Evolutionary conservation across 2,797 vertebrate genomes (phyloP), one percentile per base, ranked within the genome.

Genomic region (Anabas testudineus): DNA sequence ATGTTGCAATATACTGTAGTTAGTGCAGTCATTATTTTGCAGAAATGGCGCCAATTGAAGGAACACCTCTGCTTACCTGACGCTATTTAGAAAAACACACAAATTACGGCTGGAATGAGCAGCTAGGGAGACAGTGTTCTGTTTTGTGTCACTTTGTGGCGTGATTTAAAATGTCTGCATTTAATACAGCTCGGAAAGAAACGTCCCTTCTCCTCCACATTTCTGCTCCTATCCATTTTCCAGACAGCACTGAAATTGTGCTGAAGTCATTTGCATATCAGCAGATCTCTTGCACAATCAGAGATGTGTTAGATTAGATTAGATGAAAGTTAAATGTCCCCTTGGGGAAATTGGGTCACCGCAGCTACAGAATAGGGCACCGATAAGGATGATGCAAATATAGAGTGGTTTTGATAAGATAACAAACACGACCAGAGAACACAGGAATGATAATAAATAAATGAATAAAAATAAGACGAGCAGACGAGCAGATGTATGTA

Each of bases 251-350:
- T 21, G 9, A 32, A 56, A 67, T 34, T 68, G 45, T 37, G 59
- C 37, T 65, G 36, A 36, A 59, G 24, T 28, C 14, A 70, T 85
- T 83, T 80, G 64, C 78, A 76, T 81, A 75, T 81, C 61, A 57
- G 61, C 64, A 76, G 39, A 82, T 80, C 71, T 80, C 24, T 32
- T 34, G 51, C 72, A 66, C 67, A 82, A 71, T 77, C 58, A 52
- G 52, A 78, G 67, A 73, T 74, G 57, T 62, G 67, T 78, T 75
- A 7, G 64, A 78, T 77, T 59, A 66, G 71, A 80, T 84, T 51
- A 67, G 54, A 60, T 76, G 53, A 24, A 71, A 70, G 2, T 77
- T 59, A 79, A 77, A 75, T 58, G 41, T 46, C 42, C 47, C 67
- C 32, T 15, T 30, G 22, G 54, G 41, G 60, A 70, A 85, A 80